Evolutionary conservation across 1,140 invertebrate species (phyloP), one percentile per base, ranked within the genome.

Genomic region (Apis dorsata): DNA sequence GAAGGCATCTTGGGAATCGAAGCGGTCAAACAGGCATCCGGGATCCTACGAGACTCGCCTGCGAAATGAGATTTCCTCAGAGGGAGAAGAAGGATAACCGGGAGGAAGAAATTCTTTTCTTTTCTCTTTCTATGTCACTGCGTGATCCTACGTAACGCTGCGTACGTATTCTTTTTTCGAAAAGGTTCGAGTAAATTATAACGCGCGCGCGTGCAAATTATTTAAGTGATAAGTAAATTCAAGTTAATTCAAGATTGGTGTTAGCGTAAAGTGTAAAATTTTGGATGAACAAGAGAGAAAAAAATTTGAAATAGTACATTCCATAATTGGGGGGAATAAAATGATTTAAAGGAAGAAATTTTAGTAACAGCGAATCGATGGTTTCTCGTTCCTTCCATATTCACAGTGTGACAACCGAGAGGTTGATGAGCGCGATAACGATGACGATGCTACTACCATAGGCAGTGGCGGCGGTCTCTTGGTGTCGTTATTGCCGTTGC

Each of bases 41-140:
- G 88, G 89, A 89, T 86, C 86, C 86, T 75, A 44, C 91, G 90
- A 90, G 91, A 87, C 87, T 81, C 63, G 91, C 89, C 85, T 91
- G 76, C 88, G 62, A 86, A 89, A 91, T 90, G 88, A 91, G 87
- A 85, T 91, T 88, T 62, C 75, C 66, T 72, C 72, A n/a, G 65
- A 55, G 51, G 53, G 79, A 55, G 70, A 68, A 65, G 69, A 68
- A 65, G 69, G 15, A 59, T 71, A 70, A 60, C 24, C 51, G 10
- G 8, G n/a, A 10, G 34, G 11, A 19, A 55, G 4, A 12, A 68
- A 77, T 59, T 57, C 75, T 49, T 10, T 28, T 59, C 55, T 34
- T 21, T 75, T 53, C 7, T 7, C 34, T 24, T 24, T 24, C 24
- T 24, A 24, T 24, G 24, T 24, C 24, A 24, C 24, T 24, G 24